Evolutionary conservation across 2,113 vertebrate genomes (phyloP).

Genomic region (Xenopus borealis): DNA sequence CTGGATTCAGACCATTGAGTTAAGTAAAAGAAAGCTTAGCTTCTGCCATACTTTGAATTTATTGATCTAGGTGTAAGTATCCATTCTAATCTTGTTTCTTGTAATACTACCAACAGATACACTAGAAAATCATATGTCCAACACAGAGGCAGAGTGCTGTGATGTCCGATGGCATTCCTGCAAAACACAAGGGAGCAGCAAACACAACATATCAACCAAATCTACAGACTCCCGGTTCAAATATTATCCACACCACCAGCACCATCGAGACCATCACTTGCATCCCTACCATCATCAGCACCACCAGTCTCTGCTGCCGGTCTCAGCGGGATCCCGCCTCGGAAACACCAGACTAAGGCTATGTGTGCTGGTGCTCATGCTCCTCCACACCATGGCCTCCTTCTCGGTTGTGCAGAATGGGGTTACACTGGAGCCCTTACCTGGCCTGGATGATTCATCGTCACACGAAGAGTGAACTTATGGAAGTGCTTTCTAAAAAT

Average conservation of each 20-base stretch:
- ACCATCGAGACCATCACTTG: constrained; percentile 65
- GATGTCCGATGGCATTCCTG: constrained; percentile 79
- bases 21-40: too few species aligned
- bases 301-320: constrained; percentile 67
- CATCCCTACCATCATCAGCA: constrained; percentile 62
- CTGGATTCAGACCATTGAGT: too few species aligned
- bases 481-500: constrained; percentile 35
- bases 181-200: constrained; percentile 57
- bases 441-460: constrained; percentile 70
- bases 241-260: constrained; percentile 70
- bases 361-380: constrained; percentile 78
- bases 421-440: constrained; percentile 67
- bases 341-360: constrained; percentile 75
- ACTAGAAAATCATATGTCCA: constrained; percentile 69
- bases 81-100: not conserved
- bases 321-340: constrained; percentile 72
- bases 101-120: constrained; percentile 61
- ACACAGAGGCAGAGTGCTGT: constrained; percentile 77
- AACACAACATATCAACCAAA: constrained; percentile 66
- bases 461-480: constrained; percentile 69
- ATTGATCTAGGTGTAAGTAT: too few species aligned
- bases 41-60: too few species aligned
- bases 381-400: constrained; percentile 82
- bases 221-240: constrained; percentile 62
- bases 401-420: constrained; percentile 72